These are phyloP conservation scores for Ptychobarbus kaznakovi DNA, from an alignment of 2,797 vertebrate genomes.

Conservation along the genomic window DNA sequence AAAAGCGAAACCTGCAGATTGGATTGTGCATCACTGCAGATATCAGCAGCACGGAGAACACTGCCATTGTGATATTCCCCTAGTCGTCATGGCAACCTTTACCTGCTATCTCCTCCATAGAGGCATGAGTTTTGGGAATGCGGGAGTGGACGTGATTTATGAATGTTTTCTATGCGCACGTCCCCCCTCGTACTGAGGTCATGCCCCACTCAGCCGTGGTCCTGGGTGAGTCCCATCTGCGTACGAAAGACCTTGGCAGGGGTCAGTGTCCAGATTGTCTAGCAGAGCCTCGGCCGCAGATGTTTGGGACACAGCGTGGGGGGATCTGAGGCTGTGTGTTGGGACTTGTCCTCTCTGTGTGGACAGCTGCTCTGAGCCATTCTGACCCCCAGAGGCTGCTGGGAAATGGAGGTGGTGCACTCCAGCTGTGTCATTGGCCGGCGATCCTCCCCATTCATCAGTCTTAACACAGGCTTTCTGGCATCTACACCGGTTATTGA, in stretches of 20 bases:
- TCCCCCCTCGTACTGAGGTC: constrained; percentile 15
- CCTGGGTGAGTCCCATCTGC: constrained; percentile 40
- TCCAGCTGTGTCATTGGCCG: constrained; percentile 32
- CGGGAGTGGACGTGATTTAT: constrained; percentile 18
- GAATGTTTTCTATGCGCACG: constrained; percentile 9
- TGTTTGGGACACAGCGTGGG: constrained; percentile 62
- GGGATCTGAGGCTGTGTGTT: constrained; percentile 52
- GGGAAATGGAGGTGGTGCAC: constrained; percentile 38
- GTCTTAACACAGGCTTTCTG: background rate
- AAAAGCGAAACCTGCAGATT: constrained; percentile 41
- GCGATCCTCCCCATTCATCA: constrained; percentile 45
- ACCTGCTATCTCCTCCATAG: constrained; percentile 48
- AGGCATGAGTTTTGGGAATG: constrained; percentile 37
- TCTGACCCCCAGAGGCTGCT: constrained; percentile 56
- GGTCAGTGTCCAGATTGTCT: constrained; percentile 58
- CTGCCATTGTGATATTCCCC: constrained; percentile 47
- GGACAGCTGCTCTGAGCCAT: constrained; percentile 68
- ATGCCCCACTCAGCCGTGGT: constrained; percentile 39
- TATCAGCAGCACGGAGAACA: constrained; percentile 38
- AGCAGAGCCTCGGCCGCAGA: constrained; percentile 63
- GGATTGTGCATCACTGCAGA: constrained; percentile 36
- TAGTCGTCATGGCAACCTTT: constrained; percentile 59
- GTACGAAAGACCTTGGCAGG: constrained; percentile 46
- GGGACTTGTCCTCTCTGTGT: constrained; percentile 65
- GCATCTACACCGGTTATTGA: constrained; percentile 10